phyloP scores from a whole-genome alignment of 2,888 invertebrate genomes.

The Cheilosia grossa region DNA sequence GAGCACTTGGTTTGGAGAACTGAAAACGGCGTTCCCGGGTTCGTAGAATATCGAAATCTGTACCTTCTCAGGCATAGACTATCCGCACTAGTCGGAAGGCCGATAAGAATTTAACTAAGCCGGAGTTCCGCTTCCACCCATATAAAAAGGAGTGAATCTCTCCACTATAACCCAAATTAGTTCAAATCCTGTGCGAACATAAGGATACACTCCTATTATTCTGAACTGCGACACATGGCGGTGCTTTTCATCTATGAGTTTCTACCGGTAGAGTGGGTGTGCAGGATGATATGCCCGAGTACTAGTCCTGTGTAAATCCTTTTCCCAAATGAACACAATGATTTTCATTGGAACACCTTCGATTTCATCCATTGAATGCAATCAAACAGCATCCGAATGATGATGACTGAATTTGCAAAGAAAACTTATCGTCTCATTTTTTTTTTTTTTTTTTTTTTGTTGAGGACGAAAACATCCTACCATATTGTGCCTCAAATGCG shows the following conservation, averaged over 20 bases:
- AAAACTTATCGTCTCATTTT: slow-evolving; percentile 48
- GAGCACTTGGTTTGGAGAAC: too few relatives aligned
- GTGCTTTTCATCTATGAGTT: background rate
- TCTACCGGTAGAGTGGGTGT: background rate
- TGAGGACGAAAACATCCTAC: background rate
- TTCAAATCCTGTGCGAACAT: background rate
- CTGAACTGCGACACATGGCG: background rate
- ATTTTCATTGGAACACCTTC: slow-evolving; percentile 60
- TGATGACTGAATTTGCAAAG: slow-evolving; percentile 60
- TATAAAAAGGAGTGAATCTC: too few relatives aligned
- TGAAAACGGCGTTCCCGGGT: too few relatives aligned
- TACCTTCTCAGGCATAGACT: too few relatives aligned
- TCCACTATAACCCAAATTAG: too few relatives aligned
- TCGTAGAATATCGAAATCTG: too few relatives aligned
- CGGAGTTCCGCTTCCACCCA: too few relatives aligned
- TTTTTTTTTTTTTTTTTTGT: slow-evolving; percentile 2
- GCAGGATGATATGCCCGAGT: background rate
- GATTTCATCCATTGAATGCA: slow-evolving; percentile 29
- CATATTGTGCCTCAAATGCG: slow-evolving; percentile 24
- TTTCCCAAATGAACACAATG: slow-evolving; percentile 10
- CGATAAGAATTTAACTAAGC: too few relatives aligned
- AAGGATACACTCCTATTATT: background rate
- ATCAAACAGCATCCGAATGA: slow-evolving; percentile 32
- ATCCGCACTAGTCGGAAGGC: too few relatives aligned
- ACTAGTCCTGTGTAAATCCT: background rate